Conservation (phyloP, 2,888 invertebrate species). For the Ornithoptera alexandrae region DNA sequence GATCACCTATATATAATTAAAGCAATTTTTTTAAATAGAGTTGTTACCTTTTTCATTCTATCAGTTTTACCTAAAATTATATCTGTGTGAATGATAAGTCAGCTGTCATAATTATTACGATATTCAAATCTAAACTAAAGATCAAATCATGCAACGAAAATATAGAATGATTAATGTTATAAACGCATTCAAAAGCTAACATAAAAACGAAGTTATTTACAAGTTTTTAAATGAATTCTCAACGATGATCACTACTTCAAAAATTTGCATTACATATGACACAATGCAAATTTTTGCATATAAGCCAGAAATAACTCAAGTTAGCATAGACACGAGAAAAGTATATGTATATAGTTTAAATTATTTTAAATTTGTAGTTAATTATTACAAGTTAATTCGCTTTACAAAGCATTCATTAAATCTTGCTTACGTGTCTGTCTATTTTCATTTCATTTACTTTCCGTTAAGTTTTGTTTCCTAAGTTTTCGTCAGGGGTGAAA, state of each 20-base stretch:
- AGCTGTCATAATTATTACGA: no score
- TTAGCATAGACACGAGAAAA: neutral
- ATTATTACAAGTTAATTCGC: neutral
- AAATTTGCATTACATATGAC: neutral
- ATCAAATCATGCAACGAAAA: no score
- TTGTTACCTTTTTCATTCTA: no score
- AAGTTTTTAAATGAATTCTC: no score
- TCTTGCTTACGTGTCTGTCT: neutral
- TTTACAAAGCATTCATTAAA: no score
- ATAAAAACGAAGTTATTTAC: no score
- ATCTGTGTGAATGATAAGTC: no score
- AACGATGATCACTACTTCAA: no score
- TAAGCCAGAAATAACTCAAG: neutral
- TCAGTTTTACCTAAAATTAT: no score
- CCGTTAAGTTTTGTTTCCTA: neutral
- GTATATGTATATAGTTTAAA: neutral
- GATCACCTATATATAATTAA: conserved; percentile 28
- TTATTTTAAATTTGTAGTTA: neutral
- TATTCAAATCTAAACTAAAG: no score
- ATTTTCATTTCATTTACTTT: neutral
- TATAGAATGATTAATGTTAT: no score
- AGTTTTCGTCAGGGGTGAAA: neutral
- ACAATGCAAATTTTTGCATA: neutral
- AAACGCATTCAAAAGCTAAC: no score
- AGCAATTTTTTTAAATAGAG: neutral